Percentiles rank a stretch among this genome's conserved stretches.
Conservation (phyloP, 2,888 invertebrate genomes). For the Drosophila lutescens region DNA sequence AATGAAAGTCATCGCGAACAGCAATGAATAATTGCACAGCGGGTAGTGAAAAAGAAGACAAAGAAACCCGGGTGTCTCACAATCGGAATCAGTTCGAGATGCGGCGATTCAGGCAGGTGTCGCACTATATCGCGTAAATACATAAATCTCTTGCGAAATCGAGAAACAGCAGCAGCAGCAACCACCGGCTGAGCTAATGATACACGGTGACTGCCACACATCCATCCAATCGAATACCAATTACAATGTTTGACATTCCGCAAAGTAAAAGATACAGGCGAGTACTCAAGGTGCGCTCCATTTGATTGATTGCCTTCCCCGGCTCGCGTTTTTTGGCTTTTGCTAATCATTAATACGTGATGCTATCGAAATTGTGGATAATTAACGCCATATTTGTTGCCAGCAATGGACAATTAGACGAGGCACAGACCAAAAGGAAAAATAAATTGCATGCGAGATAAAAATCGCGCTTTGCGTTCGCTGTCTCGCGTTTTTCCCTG, state of each 20-base stretch:
- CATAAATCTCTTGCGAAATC: slow-evolving; percentile 68
- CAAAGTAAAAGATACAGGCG: slow-evolving; percentile 59
- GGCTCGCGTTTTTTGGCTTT: slow-evolving; percentile 44
- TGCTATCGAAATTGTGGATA: slow-evolving; percentile 79
- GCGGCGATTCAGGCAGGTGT: slow-evolving; percentile 56
- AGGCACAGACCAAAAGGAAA: slow-evolving; percentile 46
- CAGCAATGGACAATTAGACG: slow-evolving; percentile 51
- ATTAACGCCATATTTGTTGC: slow-evolving; percentile 78
- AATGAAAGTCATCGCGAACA: slow-evolving; percentile 30
- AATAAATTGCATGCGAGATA: slow-evolving; percentile 71
- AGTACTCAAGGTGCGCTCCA: slow-evolving; percentile 47
- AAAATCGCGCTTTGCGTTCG: slow-evolving; percentile 55
- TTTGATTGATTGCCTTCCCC: slow-evolving; percentile 71
- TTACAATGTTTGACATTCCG: slow-evolving; percentile 72
- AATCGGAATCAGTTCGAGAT: slow-evolving; percentile 36
- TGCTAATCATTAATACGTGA: slow-evolving; percentile 76
- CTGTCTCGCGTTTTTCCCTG: slow-evolving; percentile 9
- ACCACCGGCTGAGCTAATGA: slow-evolving; percentile 29
- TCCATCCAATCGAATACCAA: slow-evolving; percentile 64
- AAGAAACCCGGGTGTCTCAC: slow-evolving; percentile 26
- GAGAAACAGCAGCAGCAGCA: neutral
- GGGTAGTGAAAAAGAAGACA: slow-evolving; percentile 25
- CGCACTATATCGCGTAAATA: slow-evolving; percentile 57
- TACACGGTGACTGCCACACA: slow-evolving; percentile 35
- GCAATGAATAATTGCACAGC: slow-evolving; percentile 72